phyloP scores from a whole-genome alignment of 2,797 vertebrate species.

The Anabacerthia variegaticeps region DNA sequence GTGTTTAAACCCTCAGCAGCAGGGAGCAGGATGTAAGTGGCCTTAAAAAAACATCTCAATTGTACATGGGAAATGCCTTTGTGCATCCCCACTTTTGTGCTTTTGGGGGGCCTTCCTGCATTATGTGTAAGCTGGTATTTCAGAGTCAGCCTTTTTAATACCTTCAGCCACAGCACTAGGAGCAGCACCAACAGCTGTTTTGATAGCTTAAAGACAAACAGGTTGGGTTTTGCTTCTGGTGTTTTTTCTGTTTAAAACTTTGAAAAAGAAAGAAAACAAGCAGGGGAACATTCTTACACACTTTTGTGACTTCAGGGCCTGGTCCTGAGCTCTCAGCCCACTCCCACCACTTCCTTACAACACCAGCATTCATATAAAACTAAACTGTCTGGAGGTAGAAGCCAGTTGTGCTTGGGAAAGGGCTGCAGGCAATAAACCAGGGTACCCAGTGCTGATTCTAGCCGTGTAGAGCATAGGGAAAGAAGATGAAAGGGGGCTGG shows the following conservation, averaged over 20 bases:
- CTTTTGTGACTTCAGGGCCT: not conserved
- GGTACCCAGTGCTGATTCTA: not conserved
- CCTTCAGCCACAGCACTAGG: not conserved
- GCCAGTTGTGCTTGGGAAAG: not conserved
- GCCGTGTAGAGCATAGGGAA: not conserved
- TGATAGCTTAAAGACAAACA: not conserved
- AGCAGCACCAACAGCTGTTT: not conserved
- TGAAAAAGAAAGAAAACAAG: not conserved
- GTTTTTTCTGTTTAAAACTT: not conserved
- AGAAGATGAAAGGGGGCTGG: not conserved
- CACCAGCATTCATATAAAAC: not conserved
- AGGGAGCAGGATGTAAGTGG: not conserved
- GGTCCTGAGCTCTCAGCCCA: not conserved
- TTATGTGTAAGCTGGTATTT: not conserved
- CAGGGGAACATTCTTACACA: not conserved
- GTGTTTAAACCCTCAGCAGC: not conserved
- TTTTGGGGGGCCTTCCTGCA: fast-evolving
- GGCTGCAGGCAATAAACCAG: not conserved
- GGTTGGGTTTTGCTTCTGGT: not conserved
- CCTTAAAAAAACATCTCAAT: not conserved
- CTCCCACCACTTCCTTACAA: not conserved
- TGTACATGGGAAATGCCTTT: not conserved
- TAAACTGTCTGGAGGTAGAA: not conserved
- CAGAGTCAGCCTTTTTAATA: not conserved
- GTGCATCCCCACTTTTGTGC: not conserved